phyloP scores from a whole-genome alignment of 2,888 invertebrate species.

The Troides aeacus region DNA sequence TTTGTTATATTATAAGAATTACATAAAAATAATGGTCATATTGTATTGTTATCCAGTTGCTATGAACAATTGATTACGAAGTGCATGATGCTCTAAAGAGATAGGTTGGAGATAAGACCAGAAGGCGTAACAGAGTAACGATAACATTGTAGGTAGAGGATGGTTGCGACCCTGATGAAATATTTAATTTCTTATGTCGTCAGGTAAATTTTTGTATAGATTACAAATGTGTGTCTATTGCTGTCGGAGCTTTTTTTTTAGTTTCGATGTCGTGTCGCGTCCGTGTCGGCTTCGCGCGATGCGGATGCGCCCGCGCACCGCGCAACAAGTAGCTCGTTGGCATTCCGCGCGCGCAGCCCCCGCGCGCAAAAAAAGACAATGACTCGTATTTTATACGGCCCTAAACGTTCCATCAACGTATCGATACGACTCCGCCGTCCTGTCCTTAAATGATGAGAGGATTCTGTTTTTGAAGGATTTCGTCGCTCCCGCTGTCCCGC shows the following conservation, averaged over 20 bases:
- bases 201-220: background rate
- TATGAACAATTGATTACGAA: too few relatives aligned
- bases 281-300: slow-evolving; percentile 36
- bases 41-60: too few relatives aligned
- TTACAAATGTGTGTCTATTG: background rate
- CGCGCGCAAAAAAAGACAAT: slow-evolving; percentile 74
- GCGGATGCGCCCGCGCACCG: slow-evolving; percentile 37
- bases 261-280: slow-evolving; percentile 5
- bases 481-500: slow-evolving; percentile 43
- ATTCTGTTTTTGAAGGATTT: slow-evolving; percentile 55
- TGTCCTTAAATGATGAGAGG: slow-evolving; percentile 55
- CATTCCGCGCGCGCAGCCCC: slow-evolving; percentile 64
- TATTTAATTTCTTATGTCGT: background rate
- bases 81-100: too few relatives aligned
- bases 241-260: background rate
- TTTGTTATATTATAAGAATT: background rate
- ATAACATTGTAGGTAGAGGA: too few relatives aligned
- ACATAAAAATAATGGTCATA: background rate
- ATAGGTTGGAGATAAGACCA: too few relatives aligned
- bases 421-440: slow-evolving; percentile 60
- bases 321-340: slow-evolving; percentile 58
- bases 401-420: slow-evolving; percentile 71
- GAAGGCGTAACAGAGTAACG: too few relatives aligned
- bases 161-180: too few relatives aligned
- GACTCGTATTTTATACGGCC: slow-evolving; percentile 72